These are phyloP conservation scores for Hystrix cristata DNA, from an alignment of 2,113 vertebrate species.

Conservation along the genomic window DNA sequence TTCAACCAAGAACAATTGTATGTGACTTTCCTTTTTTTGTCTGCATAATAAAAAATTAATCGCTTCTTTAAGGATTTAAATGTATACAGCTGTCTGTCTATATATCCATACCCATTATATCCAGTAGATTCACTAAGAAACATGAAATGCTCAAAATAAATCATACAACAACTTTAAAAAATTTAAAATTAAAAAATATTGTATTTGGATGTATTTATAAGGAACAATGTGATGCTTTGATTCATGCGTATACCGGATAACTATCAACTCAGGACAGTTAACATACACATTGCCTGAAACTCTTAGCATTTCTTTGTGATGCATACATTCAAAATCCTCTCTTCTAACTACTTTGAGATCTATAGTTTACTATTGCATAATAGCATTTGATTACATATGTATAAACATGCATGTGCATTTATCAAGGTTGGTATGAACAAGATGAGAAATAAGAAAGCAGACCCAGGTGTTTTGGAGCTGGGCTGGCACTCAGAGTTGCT, in stretches of 20 bases:
- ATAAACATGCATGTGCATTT: neutral
- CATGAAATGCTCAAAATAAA: slow-evolving; percentile 18
- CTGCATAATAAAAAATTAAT: slow-evolving; percentile 11
- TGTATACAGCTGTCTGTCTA: neutral
- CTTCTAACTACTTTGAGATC: neutral
- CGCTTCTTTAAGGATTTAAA: slow-evolving; percentile 12
- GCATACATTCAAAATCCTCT: neutral
- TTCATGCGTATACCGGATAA: too few relatives aligned
- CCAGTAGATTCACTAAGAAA: neutral
- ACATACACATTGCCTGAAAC: neutral
- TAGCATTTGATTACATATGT: neutral
- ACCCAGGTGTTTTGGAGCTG: neutral
- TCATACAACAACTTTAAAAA: neutral
- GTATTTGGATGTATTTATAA: neutral
- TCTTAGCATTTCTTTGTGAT: neutral
- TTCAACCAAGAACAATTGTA: neutral
- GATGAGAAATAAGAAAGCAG: neutral
- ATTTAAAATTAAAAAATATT: neutral
- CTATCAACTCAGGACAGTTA: neutral
- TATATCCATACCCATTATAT: neutral
- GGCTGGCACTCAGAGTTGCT: neutral
- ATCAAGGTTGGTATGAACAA: neutral
- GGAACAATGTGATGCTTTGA: neutral
- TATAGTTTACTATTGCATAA: neutral
- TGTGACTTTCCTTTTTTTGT: slow-evolving; percentile 9